These are phyloP conservation scores for Pseudococcus viburni DNA, from an alignment of 2,888 invertebrate genomes.

Conservation along the genomic window DNA sequence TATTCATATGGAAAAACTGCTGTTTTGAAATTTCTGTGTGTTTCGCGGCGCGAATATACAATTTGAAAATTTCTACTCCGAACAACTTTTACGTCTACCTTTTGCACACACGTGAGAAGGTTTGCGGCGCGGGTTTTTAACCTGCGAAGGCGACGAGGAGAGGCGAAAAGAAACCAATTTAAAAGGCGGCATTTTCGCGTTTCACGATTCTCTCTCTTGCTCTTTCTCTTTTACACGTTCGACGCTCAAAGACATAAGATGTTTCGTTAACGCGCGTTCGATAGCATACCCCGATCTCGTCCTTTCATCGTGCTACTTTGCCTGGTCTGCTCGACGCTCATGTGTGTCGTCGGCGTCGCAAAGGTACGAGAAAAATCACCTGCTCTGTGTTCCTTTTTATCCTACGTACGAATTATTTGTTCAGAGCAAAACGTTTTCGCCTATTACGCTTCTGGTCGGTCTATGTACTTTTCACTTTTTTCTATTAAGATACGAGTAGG, in stretches of 20 bases:
- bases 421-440: conserved; percentile 50
- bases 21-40: conserved; percentile 45
- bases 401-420: conserved; percentile 35
- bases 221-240: conserved; percentile 15
- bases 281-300: neutral
- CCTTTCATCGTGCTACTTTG: neutral
- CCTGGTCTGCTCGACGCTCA: neutral
- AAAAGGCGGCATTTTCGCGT: conserved; percentile 25
- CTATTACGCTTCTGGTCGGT: conserved; percentile 55
- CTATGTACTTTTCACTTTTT: conserved; percentile 41
- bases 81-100: neutral
- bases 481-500: conserved; percentile 22
- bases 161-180: conserved; percentile 23
- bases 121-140: neutral
- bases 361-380: neutral
- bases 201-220: neutral
- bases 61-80: conserved; percentile 40
- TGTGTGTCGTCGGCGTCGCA: too few species aligned
- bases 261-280: conserved; percentile 44
- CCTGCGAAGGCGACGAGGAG: neutral
- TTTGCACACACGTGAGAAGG: neutral
- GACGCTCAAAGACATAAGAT: conserved; percentile 53
- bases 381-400: conserved; percentile 5
- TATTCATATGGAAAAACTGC: conserved; percentile 51
- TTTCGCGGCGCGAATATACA: neutral